Evolutionary conservation across 2,888 invertebrate genomes (phyloP), one percentile per base, ranked within the genome.

Genomic region (Philopedon plagiatum): DNA sequence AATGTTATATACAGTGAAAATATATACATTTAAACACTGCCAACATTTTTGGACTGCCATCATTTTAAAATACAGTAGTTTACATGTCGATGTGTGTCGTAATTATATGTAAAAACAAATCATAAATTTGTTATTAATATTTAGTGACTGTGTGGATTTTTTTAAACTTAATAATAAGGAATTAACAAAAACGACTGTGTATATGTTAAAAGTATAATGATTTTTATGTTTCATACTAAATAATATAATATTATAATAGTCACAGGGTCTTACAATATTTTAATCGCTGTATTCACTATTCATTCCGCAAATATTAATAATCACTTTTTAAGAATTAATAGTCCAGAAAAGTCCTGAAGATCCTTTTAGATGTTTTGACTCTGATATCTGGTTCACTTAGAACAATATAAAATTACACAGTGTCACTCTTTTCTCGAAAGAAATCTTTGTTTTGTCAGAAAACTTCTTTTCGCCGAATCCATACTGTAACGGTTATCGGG

Each of bases 11-110:
- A 54, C 51, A 62, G 32, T 62, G 18, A 57, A 44, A 63, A 61
- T 34, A 65, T 64, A 70, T 26, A 66, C 57, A 65, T 67, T 60
- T 67, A 73, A 77, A 79, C 85, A 85, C 85, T 85, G 85, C 85
- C 85, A 85, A 84, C 80, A 81, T 81, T 78, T 81, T 83, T 82
- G 83, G 82, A 85, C 84, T 85, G 84, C 84, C 84, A 85, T 79
- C 79, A 78, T 77, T 76, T 73, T 77, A 77, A 66, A 70, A 32
- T 71, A 79, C 77, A 63, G 77, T 81, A 80, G 77, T 78, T 78
- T 75, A 75, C 78, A 77, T 77, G 76, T 78, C 76, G 76, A 76
- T 79, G 77, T 80, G 74, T 78, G 75, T 78, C 75, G 73, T 64
- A 63, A 68, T 66, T 76, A 68, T 58, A 58, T 76, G 61, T 78